These are phyloP conservation scores for Zonotrichia leucophrys DNA, from an alignment of 2,113 vertebrate species.

Conservation along the genomic window DNA sequence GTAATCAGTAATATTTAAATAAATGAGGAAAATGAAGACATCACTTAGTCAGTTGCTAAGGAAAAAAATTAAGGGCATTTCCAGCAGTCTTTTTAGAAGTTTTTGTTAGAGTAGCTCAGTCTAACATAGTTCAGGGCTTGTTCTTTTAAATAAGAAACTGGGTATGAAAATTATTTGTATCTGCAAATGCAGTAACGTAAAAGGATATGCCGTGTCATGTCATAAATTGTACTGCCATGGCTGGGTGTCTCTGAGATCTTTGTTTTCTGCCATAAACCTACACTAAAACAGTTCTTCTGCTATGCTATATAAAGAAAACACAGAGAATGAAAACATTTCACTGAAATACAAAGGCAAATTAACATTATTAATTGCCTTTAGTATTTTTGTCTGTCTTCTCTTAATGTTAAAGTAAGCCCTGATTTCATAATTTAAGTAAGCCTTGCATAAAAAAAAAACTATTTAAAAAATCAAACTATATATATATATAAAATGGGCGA, in stretches of 20 bases:
- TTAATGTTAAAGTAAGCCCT: not conserved
- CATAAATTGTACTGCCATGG: not conserved
- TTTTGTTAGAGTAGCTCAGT: not conserved
- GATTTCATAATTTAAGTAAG: not conserved
- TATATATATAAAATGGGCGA: not conserved
- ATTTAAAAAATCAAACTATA: not conserved
- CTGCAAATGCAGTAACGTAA: not conserved
- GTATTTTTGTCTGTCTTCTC: not conserved
- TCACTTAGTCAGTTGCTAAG: not conserved
- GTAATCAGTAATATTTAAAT: not conserved
- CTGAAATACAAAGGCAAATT: not conserved
- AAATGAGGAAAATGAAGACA: not conserved
- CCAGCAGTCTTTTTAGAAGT: not conserved
- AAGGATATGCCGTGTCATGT: not conserved
- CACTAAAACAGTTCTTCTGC: not conserved
- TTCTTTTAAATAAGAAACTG: not conserved
- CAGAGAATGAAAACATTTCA: not conserved
- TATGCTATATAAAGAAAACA: not conserved
- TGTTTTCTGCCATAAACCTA: not conserved
- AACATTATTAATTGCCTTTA: not conserved
- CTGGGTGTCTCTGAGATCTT: not conserved
- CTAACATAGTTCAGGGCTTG: not conserved
- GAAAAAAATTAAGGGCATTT: not conserved
- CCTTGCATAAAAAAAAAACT: not conserved
- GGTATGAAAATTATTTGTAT: not conserved